A percentile compares a stretch with the other conserved stretches of the same genome.
phyloP scores from a whole-genome alignment of 2,797 vertebrate genomes.

The Limnodromus scolopaceus region DNA sequence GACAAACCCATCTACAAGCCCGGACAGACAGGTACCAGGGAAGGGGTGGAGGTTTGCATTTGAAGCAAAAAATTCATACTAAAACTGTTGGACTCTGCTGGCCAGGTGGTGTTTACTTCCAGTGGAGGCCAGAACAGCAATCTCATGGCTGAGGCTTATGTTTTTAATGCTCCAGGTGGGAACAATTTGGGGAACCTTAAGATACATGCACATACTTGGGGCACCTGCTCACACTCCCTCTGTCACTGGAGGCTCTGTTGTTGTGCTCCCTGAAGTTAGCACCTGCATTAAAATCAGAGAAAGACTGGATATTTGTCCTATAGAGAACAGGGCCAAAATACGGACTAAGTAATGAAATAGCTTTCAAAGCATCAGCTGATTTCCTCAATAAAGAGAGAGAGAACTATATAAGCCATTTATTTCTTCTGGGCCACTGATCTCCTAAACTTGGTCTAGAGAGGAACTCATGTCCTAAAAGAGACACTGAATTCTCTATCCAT shows the following conservation, averaged over 20 bases:
- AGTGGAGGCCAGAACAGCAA: not conserved
- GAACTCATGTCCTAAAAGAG: not conserved
- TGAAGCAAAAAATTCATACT: not conserved
- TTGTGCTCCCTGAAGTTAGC: not conserved
- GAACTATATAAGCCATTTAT: conserved; percentile 27
- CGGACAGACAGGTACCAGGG: conserved; percentile 82
- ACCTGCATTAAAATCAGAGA: not conserved
- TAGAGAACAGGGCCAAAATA: not conserved
- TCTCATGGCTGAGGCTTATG: not conserved
- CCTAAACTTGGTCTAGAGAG: not conserved
- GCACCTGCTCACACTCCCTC: not conserved
- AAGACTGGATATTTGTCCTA: not conserved
- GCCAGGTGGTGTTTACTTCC: not conserved
- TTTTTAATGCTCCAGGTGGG: not conserved
- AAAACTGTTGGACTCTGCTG: not conserved
- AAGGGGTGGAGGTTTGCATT: not conserved
- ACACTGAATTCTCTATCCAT: not conserved
- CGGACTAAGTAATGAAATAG: not conserved
- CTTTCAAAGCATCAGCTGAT: not conserved
- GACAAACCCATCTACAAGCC: conserved; percentile 92
- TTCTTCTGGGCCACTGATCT: conserved; percentile 19
- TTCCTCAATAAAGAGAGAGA: conserved; percentile 1
- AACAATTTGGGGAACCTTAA: not conserved
- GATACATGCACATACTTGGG: not conserved
- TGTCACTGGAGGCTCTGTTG: not conserved